Evolutionary conservation across 2,797 vertebrate genomes (phyloP).

Genomic region (Oceanodroma leucorhoa): DNA sequence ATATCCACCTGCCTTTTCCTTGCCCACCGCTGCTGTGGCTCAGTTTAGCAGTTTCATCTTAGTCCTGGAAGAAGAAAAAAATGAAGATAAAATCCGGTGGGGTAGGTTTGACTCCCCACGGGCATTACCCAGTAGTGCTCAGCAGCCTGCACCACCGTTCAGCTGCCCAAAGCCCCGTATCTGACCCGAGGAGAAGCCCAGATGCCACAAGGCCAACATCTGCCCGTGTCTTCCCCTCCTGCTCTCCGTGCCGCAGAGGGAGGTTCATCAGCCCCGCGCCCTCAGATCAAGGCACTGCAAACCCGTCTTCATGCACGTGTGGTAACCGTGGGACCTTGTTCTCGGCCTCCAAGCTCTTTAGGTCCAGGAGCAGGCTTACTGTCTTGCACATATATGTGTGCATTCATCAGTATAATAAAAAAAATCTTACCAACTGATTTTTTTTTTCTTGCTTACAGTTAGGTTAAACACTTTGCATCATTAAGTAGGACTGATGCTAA

Average conservation of each 20-base stretch:
- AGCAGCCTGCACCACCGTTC: not conserved
- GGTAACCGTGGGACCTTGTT: accelerated
- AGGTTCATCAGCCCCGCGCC: not conserved
- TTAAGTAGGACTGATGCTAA: not conserved
- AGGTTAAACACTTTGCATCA: not conserved
- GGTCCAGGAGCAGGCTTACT: not conserved
- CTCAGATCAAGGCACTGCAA: not conserved
- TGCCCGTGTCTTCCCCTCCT: not conserved
- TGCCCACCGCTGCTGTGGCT: not conserved
- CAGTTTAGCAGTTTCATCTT: not conserved
- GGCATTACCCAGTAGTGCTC: not conserved
- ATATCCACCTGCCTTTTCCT: not conserved
- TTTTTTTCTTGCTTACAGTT: not conserved
- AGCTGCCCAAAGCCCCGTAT: not conserved
- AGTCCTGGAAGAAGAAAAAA: not conserved
- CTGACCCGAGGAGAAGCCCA: not conserved
- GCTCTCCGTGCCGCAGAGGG: accelerated
- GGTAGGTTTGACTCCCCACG: not conserved
- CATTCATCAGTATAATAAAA: not conserved
- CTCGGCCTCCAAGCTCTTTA: not conserved
- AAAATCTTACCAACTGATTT: not conserved
- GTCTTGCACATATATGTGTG: not conserved
- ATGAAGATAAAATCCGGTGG: not conserved
- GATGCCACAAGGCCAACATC: not conserved
- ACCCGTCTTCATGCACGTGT: accelerated